These are phyloP conservation scores for Spheniscus humboldti DNA, from an alignment of 2,797 vertebrate species.

Conservation along the genomic window DNA sequence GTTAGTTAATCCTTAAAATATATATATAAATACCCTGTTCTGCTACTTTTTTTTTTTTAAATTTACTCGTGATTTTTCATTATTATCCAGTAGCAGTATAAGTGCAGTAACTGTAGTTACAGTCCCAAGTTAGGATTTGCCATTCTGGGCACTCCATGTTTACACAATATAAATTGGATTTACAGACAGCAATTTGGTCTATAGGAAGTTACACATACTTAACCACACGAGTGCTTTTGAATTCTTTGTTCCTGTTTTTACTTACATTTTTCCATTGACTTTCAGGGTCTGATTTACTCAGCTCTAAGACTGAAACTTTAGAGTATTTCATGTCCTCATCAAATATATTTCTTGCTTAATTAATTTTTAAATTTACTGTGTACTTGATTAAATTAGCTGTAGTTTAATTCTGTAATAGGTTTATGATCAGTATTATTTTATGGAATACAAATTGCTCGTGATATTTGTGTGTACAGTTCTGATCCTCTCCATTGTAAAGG, in stretches of 20 bases:
- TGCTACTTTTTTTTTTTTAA: not conserved
- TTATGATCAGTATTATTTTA: slow-evolving; percentile 71
- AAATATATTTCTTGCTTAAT: slow-evolving; percentile 12
- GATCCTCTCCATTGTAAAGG: slow-evolving; percentile 63
- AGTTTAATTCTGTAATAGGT: slow-evolving; percentile 54
- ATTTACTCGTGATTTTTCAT: not conserved
- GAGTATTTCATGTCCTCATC: slow-evolving; percentile 17
- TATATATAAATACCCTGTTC: not conserved
- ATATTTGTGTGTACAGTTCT: slow-evolving; percentile 65
- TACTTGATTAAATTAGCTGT: slow-evolving; percentile 49
- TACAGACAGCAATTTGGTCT: slow-evolving; percentile 4
- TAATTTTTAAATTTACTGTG: slow-evolving; percentile 37
- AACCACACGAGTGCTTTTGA: not conserved
- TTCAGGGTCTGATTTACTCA: not conserved
- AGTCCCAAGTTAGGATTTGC: slow-evolving; percentile 8
- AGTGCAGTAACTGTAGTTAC: slow-evolving; percentile 32
- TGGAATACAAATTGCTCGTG: slow-evolving; percentile 40
- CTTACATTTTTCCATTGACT: not conserved
- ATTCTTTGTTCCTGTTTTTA: not conserved
- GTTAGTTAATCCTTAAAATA: slow-evolving; percentile 23
- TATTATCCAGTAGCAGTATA: not conserved
- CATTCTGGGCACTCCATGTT: slow-evolving; percentile 26
- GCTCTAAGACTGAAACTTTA: not conserved
- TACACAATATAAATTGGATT: slow-evolving; percentile 32
- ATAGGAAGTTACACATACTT: not conserved